These are phyloP conservation scores for Portevinia maculata DNA, from an alignment of 2,888 invertebrate species.

Conservation along the genomic window DNA sequence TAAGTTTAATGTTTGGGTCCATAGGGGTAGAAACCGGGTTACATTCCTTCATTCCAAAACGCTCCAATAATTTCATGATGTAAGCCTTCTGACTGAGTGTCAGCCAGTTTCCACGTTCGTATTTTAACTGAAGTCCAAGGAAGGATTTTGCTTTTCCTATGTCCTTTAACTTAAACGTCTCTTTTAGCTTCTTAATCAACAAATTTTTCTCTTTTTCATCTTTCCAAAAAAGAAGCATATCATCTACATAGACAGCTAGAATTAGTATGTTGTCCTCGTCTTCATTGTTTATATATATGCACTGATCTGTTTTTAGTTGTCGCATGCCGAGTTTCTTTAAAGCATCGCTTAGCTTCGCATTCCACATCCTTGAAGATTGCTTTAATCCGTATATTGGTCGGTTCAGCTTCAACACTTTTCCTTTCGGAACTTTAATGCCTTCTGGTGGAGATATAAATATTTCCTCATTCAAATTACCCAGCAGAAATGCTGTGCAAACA, in stretches of 20 bases:
- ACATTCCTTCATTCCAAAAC: conserved; percentile 7
- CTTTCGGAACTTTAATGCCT: background rate
- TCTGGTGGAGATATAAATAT: too few species aligned
- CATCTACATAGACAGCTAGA: background rate
- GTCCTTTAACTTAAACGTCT: background rate
- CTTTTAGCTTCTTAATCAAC: background rate
- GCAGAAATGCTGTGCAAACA: conserved; percentile 7
- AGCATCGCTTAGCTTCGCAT: background rate
- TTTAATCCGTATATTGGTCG: background rate
- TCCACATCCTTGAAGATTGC: background rate
- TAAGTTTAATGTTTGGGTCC: background rate
- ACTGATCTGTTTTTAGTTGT: background rate
- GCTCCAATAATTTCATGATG: background rate
- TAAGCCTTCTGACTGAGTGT: background rate
- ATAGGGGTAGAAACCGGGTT: conserved; percentile 1
- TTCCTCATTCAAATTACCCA: background rate
- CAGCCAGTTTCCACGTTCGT: background rate
- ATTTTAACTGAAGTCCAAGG: background rate
- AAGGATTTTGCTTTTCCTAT: background rate
- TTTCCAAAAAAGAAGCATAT: background rate
- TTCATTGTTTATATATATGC: background rate
- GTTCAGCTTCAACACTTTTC: too few species aligned
- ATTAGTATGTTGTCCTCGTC: background rate
- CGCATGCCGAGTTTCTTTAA: background rate
- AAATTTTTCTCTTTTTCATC: background rate